A percentile compares a stretch with the other conserved stretches of the same genome.
These are phyloP conservation scores for Myotis davidii DNA, from an alignment of 2,113 vertebrate species.

Conservation along the genomic window DNA sequence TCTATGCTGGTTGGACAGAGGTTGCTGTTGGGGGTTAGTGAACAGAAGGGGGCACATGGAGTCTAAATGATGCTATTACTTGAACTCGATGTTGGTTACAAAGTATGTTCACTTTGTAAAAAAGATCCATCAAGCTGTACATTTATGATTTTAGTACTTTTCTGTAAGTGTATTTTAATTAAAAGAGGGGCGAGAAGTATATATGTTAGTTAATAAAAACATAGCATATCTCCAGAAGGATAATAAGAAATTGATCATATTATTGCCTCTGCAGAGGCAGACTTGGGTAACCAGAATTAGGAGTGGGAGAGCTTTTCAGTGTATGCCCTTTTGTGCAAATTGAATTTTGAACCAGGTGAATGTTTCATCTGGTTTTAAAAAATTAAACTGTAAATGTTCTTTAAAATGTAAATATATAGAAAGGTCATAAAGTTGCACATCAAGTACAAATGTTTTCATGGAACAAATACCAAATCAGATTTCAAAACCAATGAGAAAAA, in stretches of 20 bases:
- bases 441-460: slow-evolving; percentile 27
- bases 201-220: background rate
- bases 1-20: background rate
- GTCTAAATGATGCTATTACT: background rate
- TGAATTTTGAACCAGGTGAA: slow-evolving; percentile 9
- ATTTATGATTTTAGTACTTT: background rate
- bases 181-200: background rate
- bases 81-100: slow-evolving; percentile 16
- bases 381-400: background rate
- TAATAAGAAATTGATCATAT: background rate
- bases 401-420: slow-evolving; percentile 16
- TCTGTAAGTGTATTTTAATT: background rate
- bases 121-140: background rate
- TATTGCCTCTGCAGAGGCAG: background rate
- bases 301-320: background rate
- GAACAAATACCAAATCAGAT: slow-evolving; percentile 34
- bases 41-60: background rate
- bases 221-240: background rate
- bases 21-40: background rate
- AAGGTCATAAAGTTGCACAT: background rate
- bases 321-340: background rate
- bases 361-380: background rate
- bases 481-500: slow-evolving; percentile 21
- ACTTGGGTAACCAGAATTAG: background rate
- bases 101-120: background rate